phyloP scores from a whole-genome alignment of 2,888 invertebrate species.

The Heteromyza rotundicornis region DNA sequence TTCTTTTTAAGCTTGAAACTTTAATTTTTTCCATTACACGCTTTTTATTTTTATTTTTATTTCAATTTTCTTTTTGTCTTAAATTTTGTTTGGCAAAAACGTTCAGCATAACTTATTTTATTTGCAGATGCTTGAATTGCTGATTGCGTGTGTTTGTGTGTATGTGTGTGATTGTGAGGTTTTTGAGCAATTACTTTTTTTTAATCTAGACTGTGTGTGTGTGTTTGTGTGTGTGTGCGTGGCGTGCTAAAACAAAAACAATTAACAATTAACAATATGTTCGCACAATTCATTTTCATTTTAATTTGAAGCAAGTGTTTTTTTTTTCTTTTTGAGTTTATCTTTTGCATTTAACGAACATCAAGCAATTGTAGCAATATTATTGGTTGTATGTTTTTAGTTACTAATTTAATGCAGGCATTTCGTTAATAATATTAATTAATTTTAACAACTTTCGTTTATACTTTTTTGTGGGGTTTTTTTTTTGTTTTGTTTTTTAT shows the following conservation, averaged over 20 bases:
- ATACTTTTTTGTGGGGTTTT: conserved; percentile 10
- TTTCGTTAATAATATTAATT: conserved; percentile 37
- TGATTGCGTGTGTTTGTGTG: not conserved
- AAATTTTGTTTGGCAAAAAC: not conserved
- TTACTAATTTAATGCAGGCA: conserved; percentile 34
- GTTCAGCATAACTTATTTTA: not conserved
- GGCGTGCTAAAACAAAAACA: conserved; percentile 27
- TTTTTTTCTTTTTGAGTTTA: conserved; percentile 25
- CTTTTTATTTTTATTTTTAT: not conserved
- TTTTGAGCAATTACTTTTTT: conserved; percentile 18
- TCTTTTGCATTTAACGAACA: conserved; percentile 24
- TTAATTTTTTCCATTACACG: not conserved
- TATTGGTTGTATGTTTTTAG: conserved; percentile 23
- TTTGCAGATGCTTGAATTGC: not conserved
- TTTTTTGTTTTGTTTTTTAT: conserved; percentile 46
- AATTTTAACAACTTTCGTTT: conserved; percentile 70
- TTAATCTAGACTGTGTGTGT: too few species aligned
- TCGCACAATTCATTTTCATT: conserved; percentile 25
- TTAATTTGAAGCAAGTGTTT: conserved; percentile 4
- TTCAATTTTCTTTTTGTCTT: not conserved
- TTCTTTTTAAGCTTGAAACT: not conserved
- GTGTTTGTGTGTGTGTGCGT: too few species aligned
- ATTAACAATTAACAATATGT: conserved; percentile 23
- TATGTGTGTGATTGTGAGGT: not conserved
- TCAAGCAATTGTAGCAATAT: conserved; percentile 29